These are phyloP conservation scores for Xenus cinereus DNA, from an alignment of 2,113 vertebrate species.

Conservation along the genomic window DNA sequence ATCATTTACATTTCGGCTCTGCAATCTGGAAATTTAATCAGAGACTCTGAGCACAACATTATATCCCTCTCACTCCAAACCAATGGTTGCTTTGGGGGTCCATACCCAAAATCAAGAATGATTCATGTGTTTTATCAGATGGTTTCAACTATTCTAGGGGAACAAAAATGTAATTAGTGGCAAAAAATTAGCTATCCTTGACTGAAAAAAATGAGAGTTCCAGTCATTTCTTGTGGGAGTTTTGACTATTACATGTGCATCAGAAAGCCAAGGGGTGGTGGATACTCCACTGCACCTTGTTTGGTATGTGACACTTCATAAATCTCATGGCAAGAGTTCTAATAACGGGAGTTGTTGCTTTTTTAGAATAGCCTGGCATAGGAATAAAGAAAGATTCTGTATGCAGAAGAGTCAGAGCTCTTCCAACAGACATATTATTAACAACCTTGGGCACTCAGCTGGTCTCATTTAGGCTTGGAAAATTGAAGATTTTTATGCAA, in stretches of 20 bases:
- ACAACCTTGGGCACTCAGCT: neutral
- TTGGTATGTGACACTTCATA: neutral
- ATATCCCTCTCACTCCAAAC: neutral
- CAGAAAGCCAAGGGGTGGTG: neutral
- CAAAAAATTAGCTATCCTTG: neutral
- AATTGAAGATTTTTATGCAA: neutral
- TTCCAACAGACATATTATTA: neutral
- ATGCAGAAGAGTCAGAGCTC: neutral
- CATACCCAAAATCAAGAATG: neutral
- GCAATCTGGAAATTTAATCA: neutral
- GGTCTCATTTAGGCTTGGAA: neutral
- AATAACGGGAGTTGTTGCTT: conserved; percentile 11
- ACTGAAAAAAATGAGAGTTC: neutral
- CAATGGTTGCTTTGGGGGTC: neutral
- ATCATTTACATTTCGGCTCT: neutral
- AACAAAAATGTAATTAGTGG: neutral
- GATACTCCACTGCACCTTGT: neutral
- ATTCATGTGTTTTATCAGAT: neutral
- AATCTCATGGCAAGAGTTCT: neutral
- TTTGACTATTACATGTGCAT: neutral
- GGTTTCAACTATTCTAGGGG: neutral
- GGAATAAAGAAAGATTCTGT: neutral
- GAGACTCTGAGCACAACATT: neutral
- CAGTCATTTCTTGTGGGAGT: neutral
- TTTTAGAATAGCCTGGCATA: conserved; percentile 6